Evolutionary conservation across 92 coral and sea anemone species (phyloP).

Genomic region (Phenganax stokvisi): DNA sequence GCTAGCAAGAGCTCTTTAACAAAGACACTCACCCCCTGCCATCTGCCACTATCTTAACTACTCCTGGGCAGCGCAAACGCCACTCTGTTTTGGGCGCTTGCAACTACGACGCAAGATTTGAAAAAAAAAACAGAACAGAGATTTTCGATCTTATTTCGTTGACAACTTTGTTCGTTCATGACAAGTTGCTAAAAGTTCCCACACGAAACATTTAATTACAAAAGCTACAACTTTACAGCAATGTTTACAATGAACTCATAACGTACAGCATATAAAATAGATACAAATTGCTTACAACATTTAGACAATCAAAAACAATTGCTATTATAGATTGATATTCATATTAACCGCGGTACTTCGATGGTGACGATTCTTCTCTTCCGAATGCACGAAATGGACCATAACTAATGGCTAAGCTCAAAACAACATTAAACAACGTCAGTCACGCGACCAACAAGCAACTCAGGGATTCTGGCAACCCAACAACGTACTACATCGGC

Average conservation of each 20-base stretch:
- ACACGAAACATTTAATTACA: conserved; percentile 22
- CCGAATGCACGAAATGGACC: background rate
- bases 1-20: no score
- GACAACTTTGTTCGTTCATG: no score
- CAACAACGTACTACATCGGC: no score
- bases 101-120: no score
- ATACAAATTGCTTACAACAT: conserved; percentile 25
- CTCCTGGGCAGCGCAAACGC: no score
- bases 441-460: no score
- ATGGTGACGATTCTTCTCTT: background rate
- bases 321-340: background rate
- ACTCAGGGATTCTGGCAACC: no score
- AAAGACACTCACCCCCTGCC: no score
- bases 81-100: no score
- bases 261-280: conserved; percentile 30
- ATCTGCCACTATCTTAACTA: no score
- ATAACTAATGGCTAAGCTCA: background rate
- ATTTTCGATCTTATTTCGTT: no score
- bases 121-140: no score
- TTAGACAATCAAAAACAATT: conserved; percentile 32
- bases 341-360: background rate
- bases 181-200: background rate
- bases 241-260: conserved; percentile 29
- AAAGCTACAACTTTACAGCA: conserved; percentile 18
- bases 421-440: background rate